These are phyloP conservation scores for Liopterus haemorrhoidalis DNA, from an alignment of 2,888 invertebrate genomes.

Conservation along the genomic window DNA sequence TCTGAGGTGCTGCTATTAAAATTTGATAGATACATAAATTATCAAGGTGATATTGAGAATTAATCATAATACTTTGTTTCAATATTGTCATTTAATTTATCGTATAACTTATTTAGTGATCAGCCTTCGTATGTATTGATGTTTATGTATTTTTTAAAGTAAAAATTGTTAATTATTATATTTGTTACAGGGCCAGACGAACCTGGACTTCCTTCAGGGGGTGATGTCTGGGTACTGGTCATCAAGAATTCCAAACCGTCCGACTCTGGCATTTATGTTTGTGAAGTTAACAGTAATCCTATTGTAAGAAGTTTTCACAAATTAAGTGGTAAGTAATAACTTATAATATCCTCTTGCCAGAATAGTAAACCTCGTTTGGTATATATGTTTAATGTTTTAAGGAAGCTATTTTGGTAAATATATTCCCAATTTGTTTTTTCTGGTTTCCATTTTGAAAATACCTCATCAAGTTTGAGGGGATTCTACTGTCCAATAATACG, in stretches of 20 bases:
- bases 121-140: neutral
- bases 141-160: too few relatives aligned
- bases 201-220: slow-evolving; percentile 51
- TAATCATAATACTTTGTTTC: neutral
- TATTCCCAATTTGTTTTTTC: too few relatives aligned
- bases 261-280: slow-evolving; percentile 75
- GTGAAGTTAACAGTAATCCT: slow-evolving; percentile 77
- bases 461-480: too few relatives aligned
- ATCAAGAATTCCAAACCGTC: slow-evolving; percentile 63
- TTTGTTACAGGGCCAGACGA: slow-evolving; percentile 36
- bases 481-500: too few relatives aligned
- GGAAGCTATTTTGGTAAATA: too few relatives aligned
- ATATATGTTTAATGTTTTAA: too few relatives aligned
- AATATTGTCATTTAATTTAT: neutral
- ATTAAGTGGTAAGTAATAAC: slow-evolving; percentile 57
- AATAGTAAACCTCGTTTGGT: too few relatives aligned
- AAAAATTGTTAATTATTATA: neutral
- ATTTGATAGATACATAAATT: too few relatives aligned
- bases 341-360: too few relatives aligned
- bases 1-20: too few relatives aligned
- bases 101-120: neutral
- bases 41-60: too few relatives aligned
- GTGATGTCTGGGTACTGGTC: slow-evolving; percentile 79
- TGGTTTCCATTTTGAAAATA: too few relatives aligned
- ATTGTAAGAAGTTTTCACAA: slow-evolving; percentile 73